Evolutionary conservation across 2,113 vertebrate genomes (phyloP), one percentile per base, ranked within the genome.

Genomic region (Perognathus longimembris): DNA sequence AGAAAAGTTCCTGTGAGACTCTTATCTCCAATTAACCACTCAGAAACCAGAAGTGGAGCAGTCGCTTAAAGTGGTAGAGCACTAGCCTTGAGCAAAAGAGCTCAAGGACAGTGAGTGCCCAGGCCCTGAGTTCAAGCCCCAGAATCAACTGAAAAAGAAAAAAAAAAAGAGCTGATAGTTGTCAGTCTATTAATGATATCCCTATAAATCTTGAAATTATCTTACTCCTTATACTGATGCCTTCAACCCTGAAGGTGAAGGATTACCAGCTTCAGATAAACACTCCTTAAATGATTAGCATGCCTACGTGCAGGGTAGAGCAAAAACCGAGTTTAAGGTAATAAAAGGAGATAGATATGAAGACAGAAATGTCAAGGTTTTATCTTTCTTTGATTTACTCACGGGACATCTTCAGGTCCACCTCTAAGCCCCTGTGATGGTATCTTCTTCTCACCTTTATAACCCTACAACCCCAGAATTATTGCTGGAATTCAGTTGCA

Each of bases 371-470:
- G 3, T 18, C 54, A 45, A 5, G 8, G 11, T 64, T 75, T 85
- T 42, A 42, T 74, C 54, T 34, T 8, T 24, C 17, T 30, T 38
- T 71, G 30, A 57, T 45, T 59, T 40, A n/a, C 54, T 34, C 36
- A 18, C 57, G 20, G 26, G 80, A 20, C 20, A 22, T 70, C n/a
- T 36, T 1, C 66, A 70, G 67, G 18, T 17, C 84, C 84, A 61
- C 30, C 7, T 24, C 54, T 40, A 28, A n/a, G 18, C 24, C 30
- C 42, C 20, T 3, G n/a, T 34, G 21, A 36, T 11, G 12, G 45
- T 63, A 20, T 64, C 74, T 78, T 79, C 34, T 61, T 20, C 24
- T 94, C 75, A 80, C 30, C 42, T 77, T 92, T 87, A 54, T 77
- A 86, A 64, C 57, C 40, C 32, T 8, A 45, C 12, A 40, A 36